Conservation (phyloP, 1,140 invertebrate species). For the Stratiolaelaps scimitus region DNA sequence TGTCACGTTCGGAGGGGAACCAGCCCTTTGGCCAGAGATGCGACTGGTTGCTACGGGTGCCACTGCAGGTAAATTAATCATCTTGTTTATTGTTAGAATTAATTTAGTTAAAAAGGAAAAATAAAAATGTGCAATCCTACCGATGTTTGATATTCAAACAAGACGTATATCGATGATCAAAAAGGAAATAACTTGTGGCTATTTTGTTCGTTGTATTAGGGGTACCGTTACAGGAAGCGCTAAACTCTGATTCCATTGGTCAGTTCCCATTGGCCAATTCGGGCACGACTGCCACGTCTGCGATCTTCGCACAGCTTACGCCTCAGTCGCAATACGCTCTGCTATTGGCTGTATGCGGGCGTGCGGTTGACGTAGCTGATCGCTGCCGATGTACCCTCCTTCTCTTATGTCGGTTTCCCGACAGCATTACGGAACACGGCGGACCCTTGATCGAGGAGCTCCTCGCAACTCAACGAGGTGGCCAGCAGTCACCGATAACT, state of each 20-base stretch:
- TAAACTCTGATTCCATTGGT: no score
- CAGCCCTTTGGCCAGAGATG: constrained; percentile 11
- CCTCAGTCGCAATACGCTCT: neutral
- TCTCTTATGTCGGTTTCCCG: neutral
- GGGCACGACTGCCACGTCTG: neutral
- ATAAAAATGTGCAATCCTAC: no score
- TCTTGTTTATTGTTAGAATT: no score
- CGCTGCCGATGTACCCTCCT: neutral
- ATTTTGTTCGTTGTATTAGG: no score
- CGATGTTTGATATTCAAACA: no score
- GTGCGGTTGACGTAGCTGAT: neutral
- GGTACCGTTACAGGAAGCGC: no score
- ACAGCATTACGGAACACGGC: constrained; percentile 4
- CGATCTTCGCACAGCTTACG: constrained; percentile 4
- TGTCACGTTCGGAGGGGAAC: neutral
- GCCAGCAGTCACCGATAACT: neutral
- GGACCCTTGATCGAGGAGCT: constrained; percentile 3
- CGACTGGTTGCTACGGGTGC: neutral
- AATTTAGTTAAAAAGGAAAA: no score
- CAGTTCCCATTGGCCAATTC: no score
- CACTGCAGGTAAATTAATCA: no score
- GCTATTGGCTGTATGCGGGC: neutral
- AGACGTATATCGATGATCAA: no score
- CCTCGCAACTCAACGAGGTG: neutral
- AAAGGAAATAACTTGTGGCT: no score